Evolutionary conservation across 2,888 invertebrate genomes (phyloP).

Genomic region (Tenodera sinensis): DNA sequence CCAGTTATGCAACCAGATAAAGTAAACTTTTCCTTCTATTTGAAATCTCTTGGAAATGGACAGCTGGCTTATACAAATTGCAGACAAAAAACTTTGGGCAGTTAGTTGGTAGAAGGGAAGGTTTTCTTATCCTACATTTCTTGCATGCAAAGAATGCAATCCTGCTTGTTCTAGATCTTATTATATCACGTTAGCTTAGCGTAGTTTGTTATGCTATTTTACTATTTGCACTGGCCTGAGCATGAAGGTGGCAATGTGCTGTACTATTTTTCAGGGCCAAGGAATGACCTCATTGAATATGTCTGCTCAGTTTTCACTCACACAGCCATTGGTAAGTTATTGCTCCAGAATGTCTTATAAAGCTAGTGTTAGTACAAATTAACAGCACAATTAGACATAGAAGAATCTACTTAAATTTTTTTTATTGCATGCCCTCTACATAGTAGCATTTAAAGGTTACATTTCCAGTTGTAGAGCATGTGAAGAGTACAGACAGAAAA

Average conservation of each 20-base stretch:
- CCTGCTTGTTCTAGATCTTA: neutral
- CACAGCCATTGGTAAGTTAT: conserved; percentile 26
- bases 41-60: too few relatives aligned
- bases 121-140: too few relatives aligned
- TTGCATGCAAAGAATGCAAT: neutral
- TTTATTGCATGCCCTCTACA: too few relatives aligned
- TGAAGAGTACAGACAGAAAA: too few relatives aligned
- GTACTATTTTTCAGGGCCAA: conserved; percentile 44
- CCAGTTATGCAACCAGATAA: too few relatives aligned
- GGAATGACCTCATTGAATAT: conserved; percentile 40
- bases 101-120: too few relatives aligned
- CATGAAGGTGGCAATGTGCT: conserved; percentile 43
- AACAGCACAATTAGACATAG: neutral
- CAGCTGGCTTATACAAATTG: too few relatives aligned
- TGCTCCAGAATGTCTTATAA: neutral
- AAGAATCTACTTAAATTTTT: too few relatives aligned
- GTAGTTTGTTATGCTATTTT: neutral
- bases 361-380: neutral
- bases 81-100: too few relatives aligned
- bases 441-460: too few relatives aligned
- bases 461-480: too few relatives aligned
- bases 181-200: neutral
- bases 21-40: too few relatives aligned
- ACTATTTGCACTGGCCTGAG: conserved; percentile 27
- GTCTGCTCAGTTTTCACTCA: conserved; percentile 22